Conservation (phyloP, 2,113 vertebrate species). For the Cygnus buccinator region DNA sequence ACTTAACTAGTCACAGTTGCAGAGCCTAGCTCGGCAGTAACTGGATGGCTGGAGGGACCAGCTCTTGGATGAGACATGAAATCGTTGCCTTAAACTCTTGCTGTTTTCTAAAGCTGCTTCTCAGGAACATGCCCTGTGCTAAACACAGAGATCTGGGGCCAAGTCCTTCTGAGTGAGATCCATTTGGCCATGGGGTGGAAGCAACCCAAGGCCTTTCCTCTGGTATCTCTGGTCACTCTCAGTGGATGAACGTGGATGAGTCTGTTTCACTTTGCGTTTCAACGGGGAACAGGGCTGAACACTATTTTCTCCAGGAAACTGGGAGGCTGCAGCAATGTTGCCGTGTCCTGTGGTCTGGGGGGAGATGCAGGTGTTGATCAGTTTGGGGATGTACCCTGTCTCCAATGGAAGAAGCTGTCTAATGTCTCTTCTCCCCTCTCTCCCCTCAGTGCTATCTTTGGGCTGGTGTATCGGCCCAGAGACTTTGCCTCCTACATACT, state of each 20-base stretch:
- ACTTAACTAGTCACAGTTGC: not conserved
- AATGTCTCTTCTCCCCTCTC: not conserved
- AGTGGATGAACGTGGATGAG: rapidly evolving
- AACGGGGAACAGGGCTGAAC: not conserved
- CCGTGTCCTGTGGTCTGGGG: not conserved
- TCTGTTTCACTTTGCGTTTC: not conserved
- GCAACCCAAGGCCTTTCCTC: not conserved
- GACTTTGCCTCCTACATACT: conserved; percentile 85
- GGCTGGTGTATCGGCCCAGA: conserved; percentile 77
- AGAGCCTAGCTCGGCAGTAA: not conserved
- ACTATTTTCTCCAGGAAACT: not conserved
- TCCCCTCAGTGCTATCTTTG: conserved; percentile 77
- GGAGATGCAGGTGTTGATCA: not conserved
- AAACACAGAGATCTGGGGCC: not conserved
- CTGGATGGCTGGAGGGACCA: not conserved
- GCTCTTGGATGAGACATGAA: not conserved
- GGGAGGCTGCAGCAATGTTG: not conserved
- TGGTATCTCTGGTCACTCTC: not conserved
- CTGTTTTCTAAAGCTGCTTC: not conserved
- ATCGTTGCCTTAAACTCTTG: not conserved
- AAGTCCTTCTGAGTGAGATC: rapidly evolving
- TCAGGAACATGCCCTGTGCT: not conserved
- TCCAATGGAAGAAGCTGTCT: not conserved
- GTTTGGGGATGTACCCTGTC: not conserved
- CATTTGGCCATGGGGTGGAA: not conserved